phyloP scores from a whole-genome alignment of 2,113 vertebrate species.

The Arizona elegans region DNA sequence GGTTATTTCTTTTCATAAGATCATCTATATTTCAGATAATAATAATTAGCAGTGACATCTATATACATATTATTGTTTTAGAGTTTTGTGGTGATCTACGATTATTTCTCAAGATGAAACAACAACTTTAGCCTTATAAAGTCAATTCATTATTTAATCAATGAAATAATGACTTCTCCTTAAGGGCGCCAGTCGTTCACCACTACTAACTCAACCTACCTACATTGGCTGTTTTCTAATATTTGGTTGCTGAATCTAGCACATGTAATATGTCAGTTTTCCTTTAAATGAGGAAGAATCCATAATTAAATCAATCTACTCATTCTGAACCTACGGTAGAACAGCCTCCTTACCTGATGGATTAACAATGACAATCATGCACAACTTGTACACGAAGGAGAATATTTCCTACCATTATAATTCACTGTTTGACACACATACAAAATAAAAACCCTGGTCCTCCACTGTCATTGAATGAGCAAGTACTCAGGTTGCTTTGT shows the following conservation, averaged over 20 bases:
- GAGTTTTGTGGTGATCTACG: neutral
- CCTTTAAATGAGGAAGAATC: constrained; percentile 20
- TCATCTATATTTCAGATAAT: neutral
- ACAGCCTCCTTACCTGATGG: neutral
- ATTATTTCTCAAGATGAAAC: neutral
- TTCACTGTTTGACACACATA: neutral
- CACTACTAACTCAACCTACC: neutral
- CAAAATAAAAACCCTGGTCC: neutral
- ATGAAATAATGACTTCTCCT: neutral
- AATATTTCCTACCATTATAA: constrained; percentile 18
- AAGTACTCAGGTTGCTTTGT: neutral
- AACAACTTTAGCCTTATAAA: neutral
- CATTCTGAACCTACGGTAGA: neutral
- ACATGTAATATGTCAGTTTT: neutral
- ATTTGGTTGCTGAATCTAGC: neutral
- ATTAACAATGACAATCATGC: constrained; percentile 19
- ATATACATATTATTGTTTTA: neutral
- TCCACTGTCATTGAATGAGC: neutral
- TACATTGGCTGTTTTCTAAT: neutral
- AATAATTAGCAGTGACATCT: neutral
- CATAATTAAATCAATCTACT: constrained; percentile 45
- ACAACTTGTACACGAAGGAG: neutral
- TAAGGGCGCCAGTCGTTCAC: neutral
- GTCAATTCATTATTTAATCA: neutral
- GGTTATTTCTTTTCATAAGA: neutral